Evolutionary conservation across 1,140 invertebrate species (phyloP).

Genomic region (Drosophila eugracilis): DNA sequence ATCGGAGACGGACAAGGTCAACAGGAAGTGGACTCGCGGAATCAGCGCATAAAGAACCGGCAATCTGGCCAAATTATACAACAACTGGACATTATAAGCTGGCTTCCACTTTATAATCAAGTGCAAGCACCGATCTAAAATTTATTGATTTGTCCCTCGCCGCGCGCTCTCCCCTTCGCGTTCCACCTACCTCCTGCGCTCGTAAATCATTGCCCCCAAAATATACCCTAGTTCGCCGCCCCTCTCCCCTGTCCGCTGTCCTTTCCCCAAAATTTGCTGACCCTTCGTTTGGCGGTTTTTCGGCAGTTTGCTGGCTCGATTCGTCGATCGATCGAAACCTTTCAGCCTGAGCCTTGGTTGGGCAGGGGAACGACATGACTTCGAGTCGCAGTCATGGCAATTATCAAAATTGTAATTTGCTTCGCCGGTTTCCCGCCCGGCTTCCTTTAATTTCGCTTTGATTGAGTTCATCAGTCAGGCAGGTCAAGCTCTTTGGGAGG

Average conservation of each 20-base stretch:
- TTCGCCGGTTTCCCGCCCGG: constrained; percentile 29
- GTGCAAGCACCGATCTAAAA: constrained; percentile 67
- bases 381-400: constrained; percentile 51
- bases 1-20: constrained; percentile 21
- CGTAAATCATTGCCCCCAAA: constrained; percentile 70
- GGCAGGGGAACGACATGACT: constrained; percentile 35
- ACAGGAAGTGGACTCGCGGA: constrained; percentile 44
- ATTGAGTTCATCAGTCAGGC: constrained; percentile 57
- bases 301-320: constrained; percentile 6
- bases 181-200: neutral
- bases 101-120: constrained; percentile 71
- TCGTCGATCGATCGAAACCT: constrained; percentile 25
- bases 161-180: neutral
- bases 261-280: constrained; percentile 43
- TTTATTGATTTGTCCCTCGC: constrained; percentile 72
- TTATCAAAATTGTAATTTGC: constrained; percentile 81
- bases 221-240: constrained; percentile 43
- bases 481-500: constrained; percentile 53
- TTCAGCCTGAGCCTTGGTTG: constrained; percentile 22
- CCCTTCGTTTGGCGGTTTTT: constrained; percentile 38
- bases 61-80: constrained; percentile 70
- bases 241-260: neutral
- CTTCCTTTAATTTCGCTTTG: constrained; percentile 36
- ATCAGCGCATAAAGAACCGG: constrained; percentile 64
- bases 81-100: constrained; percentile 42